phyloP scores from a whole-genome alignment of 2,888 invertebrate species.

The Ormyrus rosae region DNA sequence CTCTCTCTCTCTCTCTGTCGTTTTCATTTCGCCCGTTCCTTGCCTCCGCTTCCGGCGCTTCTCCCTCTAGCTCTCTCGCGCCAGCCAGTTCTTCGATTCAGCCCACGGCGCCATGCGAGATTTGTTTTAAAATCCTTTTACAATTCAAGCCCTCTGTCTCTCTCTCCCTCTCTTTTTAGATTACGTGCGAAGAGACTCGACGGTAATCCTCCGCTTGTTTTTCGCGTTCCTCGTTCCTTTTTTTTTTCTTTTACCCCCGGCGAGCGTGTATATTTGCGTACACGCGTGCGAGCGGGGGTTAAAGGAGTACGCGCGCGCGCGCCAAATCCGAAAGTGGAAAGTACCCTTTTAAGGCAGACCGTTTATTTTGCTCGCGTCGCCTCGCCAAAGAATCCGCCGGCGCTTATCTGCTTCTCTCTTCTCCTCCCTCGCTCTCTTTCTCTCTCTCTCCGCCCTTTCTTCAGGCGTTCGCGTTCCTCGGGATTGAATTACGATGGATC shows the following conservation, averaged over 20 bases:
- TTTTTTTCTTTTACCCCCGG: slow-evolving; percentile 17
- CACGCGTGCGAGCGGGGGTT: neutral
- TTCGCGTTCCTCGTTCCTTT: slow-evolving; percentile 7
- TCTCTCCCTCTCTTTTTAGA: slow-evolving; percentile 64
- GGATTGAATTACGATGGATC: slow-evolving; percentile 43
- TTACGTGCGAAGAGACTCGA: slow-evolving; percentile 68
- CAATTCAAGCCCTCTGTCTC: slow-evolving; percentile 65
- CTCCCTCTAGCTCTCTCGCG: slow-evolving; percentile 20
- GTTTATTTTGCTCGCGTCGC: slow-evolving; percentile 25
- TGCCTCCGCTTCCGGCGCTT: neutral
- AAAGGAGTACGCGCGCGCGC: neutral
- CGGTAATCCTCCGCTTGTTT: slow-evolving; percentile 62
- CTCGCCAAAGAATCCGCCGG: slow-evolving; percentile 10
- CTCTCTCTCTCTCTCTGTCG: slow-evolving; percentile 16
- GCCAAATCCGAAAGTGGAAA: slow-evolving; percentile 46
- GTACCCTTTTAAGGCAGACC: slow-evolving; percentile 46
- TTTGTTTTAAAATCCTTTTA: slow-evolving; percentile 76
- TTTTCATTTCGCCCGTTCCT: slow-evolving; percentile 2
- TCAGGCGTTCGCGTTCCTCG: neutral
- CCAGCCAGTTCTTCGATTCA: slow-evolving; percentile 70
- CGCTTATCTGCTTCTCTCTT: neutral
- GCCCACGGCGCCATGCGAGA: slow-evolving; percentile 71
- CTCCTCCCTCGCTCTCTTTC: too few species aligned
- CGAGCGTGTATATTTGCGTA: slow-evolving; percentile 30
- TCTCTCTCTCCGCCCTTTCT: too few species aligned